Base-by-base conservation (phyloP, 2,888 invertebrate genomes). In the Eilema depressum region DNA sequence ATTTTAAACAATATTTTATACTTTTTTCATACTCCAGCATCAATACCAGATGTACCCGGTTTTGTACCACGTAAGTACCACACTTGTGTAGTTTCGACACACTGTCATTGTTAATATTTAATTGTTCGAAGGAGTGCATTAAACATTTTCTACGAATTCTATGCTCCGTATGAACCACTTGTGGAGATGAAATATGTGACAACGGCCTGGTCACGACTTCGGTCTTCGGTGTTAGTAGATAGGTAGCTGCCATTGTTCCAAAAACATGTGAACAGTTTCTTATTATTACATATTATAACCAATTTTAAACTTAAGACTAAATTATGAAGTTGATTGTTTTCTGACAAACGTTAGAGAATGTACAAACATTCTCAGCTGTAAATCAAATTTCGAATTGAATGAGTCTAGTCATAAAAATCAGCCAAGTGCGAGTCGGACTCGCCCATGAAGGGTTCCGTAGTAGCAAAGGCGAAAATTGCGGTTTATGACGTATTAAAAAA, bases 31-130 rank as follows among this genome's bases (percentile, higher is more conserved):
- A 7, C 86, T 87, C 28, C 74, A 85, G 85, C 85, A 20, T 79
- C 81, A 20, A 53, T 82, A 47, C 83, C 84, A 3, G 84, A 84
- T 56, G 62, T 71, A 28, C 75, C 83, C 0, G 60, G 73, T 10
- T 78, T 82, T 17, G 66, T 84, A 25, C 85, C 86, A 66, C 72
- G 86, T 86, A 80, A 85, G 86, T 84, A 59, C 14, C 28, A 61
- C 53, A 63, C 63, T 59, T 63, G 62, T 61, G 28, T 75, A 33
- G 30, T 57, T 25, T 33, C n/a, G 5, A 57, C 25, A 28, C n/a
- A 62, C 66, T 65, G 17, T 56, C 23, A 41, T 65, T 62, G 59
- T 70, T 47, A 47, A 8, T 33, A 33, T n/a, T 14, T 64, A 56
- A 23, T 33, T 37, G 14, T 28, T 57, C 23, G 11, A 23, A 26